Evolutionary conservation across 2,113 vertebrate species (phyloP).

Genomic region (Paedocypris sp.): DNA sequence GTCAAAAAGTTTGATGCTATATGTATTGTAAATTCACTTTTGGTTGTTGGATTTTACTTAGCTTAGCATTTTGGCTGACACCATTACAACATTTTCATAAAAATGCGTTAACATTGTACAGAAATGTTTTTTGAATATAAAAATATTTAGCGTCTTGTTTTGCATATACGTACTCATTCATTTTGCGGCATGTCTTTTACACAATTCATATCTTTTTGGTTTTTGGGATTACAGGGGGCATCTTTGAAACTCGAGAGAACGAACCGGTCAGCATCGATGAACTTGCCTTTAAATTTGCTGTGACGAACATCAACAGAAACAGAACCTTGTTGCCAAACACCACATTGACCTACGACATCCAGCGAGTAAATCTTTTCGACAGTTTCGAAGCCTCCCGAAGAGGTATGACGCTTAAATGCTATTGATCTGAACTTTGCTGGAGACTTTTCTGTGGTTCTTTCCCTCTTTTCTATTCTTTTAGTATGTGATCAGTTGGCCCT

Average conservation of each 20-base stretch:
- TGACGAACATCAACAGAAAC: conserved; percentile 94
- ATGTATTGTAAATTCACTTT: too few relatives aligned
- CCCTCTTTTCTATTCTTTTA: conserved; percentile 32
- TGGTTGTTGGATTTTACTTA: too few relatives aligned
- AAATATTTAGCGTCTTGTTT: too few relatives aligned
- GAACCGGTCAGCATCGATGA: conserved; percentile 90
- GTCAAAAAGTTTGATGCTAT: too few relatives aligned
- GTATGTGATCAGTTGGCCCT: conserved; percentile 94
- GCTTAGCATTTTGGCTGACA: too few relatives aligned
- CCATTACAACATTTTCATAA: too few relatives aligned
- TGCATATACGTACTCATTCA: too few relatives aligned
- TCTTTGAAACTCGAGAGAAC: conserved; percentile 93
- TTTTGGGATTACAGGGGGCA: conserved; percentile 72
- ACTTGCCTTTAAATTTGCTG: conserved; percentile 96
- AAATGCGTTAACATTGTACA: too few relatives aligned
- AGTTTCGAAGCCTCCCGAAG: conserved; percentile 94
- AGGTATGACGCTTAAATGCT: conserved; percentile 60
- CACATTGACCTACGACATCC: conserved; percentile 94
- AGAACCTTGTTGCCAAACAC: conserved; percentile 91
- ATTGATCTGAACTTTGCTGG: too few relatives aligned
- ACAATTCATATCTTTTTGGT: background rate
- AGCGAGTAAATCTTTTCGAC: conserved; percentile 94
- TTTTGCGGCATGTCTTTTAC: too few relatives aligned
- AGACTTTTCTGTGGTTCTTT: background rate
- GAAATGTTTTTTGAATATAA: too few relatives aligned